These are phyloP conservation scores for Pilophorus perplexus DNA, from an alignment of 2,888 invertebrate genomes.

Conservation along the genomic window DNA sequence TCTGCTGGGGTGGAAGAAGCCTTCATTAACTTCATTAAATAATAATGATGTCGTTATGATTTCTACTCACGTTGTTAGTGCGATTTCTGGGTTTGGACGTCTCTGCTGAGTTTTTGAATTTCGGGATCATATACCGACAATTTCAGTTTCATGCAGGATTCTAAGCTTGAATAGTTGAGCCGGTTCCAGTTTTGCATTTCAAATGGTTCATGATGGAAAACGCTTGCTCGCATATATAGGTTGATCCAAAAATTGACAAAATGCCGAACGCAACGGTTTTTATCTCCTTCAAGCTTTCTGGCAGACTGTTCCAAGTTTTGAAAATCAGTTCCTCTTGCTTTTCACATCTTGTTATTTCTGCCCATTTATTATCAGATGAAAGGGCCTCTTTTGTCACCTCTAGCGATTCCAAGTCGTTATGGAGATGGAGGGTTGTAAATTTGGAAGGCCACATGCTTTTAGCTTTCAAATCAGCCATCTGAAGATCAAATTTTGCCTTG, in stretches of 20 bases:
- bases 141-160: conserved; percentile 5
- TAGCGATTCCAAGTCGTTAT: background rate
- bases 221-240: conserved; percentile 5
- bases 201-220: conserved; percentile 5
- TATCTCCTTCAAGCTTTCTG: conserved; percentile 2
- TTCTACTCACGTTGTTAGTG: conserved; percentile 1
- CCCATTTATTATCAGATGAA: no score
- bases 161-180: background rate
- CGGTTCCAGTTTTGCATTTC: conserved; percentile 1
- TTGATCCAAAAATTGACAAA: background rate
- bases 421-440: background rate
- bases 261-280: background rate
- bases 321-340: no score
- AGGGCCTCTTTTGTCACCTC: background rate
- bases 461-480: background rate
- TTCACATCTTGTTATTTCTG: no score
- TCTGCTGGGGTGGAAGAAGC: conserved; percentile 1
- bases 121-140: background rate
- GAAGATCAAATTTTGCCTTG: background rate
- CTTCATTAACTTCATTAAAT: no score
- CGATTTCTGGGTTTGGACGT: background rate
- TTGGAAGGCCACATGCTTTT: background rate
- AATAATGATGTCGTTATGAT: conserved; percentile 5
- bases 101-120: background rate
- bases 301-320: background rate